phyloP scores from a whole-genome alignment of 2,888 invertebrate species.

The Operophtera brumata region DNA sequence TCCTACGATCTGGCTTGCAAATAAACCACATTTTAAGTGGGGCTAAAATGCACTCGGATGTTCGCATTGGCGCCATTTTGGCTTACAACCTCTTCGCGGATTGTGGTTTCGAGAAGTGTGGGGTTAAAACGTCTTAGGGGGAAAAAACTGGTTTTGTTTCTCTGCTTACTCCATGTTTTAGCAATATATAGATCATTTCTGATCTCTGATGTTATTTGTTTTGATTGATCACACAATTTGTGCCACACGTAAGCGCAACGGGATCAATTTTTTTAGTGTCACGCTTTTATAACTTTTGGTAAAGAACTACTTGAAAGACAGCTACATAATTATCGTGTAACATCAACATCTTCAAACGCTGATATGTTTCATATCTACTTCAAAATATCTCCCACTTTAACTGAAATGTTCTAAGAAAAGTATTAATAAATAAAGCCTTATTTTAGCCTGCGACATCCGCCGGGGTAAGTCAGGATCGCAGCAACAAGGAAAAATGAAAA shows the following conservation, averaged over 20 bases:
- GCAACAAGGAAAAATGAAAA: slow-evolving; percentile 50
- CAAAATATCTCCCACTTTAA: not conserved
- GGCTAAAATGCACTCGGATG: slow-evolving; percentile 58
- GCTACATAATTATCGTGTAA: too few relatives aligned
- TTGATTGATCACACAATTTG: too few relatives aligned
- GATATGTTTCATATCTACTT: not conserved
- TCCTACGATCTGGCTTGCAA: slow-evolving; percentile 57
- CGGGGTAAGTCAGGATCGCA: slow-evolving; percentile 39
- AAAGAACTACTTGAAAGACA: too few relatives aligned
- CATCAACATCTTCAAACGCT: too few relatives aligned
- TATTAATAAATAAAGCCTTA: slow-evolving; percentile 41
- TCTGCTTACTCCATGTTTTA: not conserved
- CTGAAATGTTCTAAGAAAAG: slow-evolving; percentile 37
- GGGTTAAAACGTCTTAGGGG: slow-evolving; percentile 30
- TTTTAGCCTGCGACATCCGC: slow-evolving; percentile 41
- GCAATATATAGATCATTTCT: not conserved
- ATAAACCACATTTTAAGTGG: slow-evolving; percentile 59
- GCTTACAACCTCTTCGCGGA: slow-evolving; percentile 39
- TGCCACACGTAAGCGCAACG: too few relatives aligned
- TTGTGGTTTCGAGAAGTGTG: slow-evolving; percentile 24
- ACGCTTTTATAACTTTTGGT: too few relatives aligned
- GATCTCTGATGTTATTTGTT: too few relatives aligned
- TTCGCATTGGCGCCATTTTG: slow-evolving; percentile 53
- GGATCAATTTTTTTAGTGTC: too few relatives aligned
- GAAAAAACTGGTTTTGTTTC: slow-evolving; percentile 24